These are phyloP conservation scores for Chrysomela aeneicollis DNA, from an alignment of 2,888 invertebrate genomes.

Conservation along the genomic window DNA sequence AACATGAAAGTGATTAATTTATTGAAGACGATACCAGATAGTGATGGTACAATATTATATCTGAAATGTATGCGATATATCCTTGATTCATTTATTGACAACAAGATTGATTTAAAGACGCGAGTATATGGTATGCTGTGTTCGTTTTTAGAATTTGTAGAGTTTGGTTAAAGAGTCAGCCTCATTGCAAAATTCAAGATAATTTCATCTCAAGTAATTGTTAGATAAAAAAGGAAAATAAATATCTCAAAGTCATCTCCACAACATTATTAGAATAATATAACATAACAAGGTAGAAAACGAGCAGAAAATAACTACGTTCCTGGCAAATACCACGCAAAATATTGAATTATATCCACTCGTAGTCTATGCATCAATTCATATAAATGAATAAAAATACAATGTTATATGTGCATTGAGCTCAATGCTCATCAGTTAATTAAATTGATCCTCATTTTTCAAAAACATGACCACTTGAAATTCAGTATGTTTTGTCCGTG, in stretches of 20 bases:
- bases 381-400: no score
- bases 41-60: constrained; percentile 9
- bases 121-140: constrained; percentile 31
- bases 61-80: neutral
- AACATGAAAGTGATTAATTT: neutral
- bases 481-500: constrained; percentile 1
- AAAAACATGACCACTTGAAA: neutral
- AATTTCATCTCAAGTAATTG: constrained; percentile 27
- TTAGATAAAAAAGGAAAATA: no score
- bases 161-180: constrained; percentile 9
- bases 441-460: neutral
- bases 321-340: no score
- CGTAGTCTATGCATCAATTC: no score
- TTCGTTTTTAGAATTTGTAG: constrained; percentile 30
- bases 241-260: no score
- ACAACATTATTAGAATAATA: no score
- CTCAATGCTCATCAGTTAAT: constrained; percentile 21
- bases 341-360: no score
- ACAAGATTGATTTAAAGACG: neutral
- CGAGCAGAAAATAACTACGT: no score
- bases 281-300: no score
- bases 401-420: constrained; percentile 32
- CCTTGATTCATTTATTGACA: constrained; percentile 3
- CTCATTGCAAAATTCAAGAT: constrained; percentile 4
- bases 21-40: constrained; percentile 13